Conservation (phyloP, 1,140 invertebrate species). For the Aleiodes sp. region DNA sequence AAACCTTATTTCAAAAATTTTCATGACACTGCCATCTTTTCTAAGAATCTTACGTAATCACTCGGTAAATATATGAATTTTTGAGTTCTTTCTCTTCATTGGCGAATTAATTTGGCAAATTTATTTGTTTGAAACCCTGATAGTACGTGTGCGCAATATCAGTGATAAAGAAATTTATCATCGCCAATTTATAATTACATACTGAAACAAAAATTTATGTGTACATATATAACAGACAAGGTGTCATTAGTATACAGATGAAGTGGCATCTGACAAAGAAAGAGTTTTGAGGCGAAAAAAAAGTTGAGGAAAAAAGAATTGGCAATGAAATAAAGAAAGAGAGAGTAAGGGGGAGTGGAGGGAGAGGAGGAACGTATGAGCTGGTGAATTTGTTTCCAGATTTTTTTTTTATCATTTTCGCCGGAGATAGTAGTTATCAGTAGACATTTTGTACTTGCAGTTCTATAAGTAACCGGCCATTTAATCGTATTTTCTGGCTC, state of each 20-base stretch:
- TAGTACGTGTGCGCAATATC: constrained; percentile 23
- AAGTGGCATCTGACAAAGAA: not conserved
- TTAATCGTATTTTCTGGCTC: constrained; percentile 64
- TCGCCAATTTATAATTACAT: constrained; percentile 25
- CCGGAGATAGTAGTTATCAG: constrained; percentile 65
- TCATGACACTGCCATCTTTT: too few relatives aligned
- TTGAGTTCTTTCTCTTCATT: not conserved
- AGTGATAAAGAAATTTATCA: constrained; percentile 33
- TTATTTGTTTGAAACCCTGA: not conserved
- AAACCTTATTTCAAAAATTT: not conserved
- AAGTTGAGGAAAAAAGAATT: constrained; percentile 14
- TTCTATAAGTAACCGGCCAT: constrained; percentile 65
- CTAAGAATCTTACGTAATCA: too few relatives aligned
- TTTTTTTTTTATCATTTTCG: constrained; percentile 62
- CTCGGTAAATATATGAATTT: too few relatives aligned
- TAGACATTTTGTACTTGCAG: constrained; percentile 64
- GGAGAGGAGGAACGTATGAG: constrained; percentile 26
- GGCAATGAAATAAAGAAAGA: constrained; percentile 3
- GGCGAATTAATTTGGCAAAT: not conserved
- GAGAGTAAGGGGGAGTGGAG: constrained; percentile 21
- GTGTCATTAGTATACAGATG: not conserved
- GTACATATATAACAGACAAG: not conserved
- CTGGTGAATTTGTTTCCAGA: constrained; percentile 54
- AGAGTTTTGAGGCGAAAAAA: not conserved
- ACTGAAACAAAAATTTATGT: constrained; percentile 5